Percentiles rank a stretch among this genome's conserved stretches.
Evolutionary conservation across 2,113 vertebrate species (phyloP).

Genomic region (Strix uralensis): DNA sequence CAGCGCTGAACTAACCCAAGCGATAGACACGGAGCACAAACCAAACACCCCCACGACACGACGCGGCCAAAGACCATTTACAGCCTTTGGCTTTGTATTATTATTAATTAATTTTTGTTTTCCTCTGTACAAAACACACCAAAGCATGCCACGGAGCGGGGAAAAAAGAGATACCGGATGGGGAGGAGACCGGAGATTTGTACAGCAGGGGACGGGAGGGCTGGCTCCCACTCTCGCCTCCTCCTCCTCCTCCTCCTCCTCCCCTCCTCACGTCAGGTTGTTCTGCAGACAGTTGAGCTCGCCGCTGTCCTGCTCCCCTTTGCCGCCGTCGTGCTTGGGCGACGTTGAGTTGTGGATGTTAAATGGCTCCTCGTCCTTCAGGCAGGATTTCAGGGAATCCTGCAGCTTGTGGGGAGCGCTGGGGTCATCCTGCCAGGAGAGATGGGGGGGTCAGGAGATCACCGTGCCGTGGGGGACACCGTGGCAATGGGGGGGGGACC

Average conservation of each 20-base stretch:
- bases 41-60: constrained; percentile 56
- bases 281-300: constrained; percentile 96
- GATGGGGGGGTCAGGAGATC: neutral
- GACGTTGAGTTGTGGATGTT: constrained; percentile 95
- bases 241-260: neutral
- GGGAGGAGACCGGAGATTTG: constrained; percentile 41
- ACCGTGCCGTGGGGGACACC: accelerated
- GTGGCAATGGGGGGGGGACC: too few species aligned
- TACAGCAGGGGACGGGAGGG: neutral
- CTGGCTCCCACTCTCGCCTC: neutral
- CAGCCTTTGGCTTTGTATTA: constrained; percentile 57
- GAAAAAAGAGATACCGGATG: neutral
- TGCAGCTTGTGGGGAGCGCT: constrained; percentile 91
- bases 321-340: constrained; percentile 89
- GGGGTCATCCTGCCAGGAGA: constrained; percentile 81
- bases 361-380: constrained; percentile 91
- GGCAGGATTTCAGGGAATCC: constrained; percentile 90
- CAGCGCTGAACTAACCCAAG: constrained; percentile 76
- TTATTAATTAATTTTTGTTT: constrained; percentile 44
- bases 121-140: constrained; percentile 91
- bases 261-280: constrained; percentile 86
- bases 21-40: constrained; percentile 69
- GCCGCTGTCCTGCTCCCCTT: constrained; percentile 83
- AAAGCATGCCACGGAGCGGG: constrained; percentile 87
- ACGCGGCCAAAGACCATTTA: neutral